Evolutionary conservation across 2,113 vertebrate genomes (phyloP).

Genomic region (Paracanthobrama guichenoti): DNA sequence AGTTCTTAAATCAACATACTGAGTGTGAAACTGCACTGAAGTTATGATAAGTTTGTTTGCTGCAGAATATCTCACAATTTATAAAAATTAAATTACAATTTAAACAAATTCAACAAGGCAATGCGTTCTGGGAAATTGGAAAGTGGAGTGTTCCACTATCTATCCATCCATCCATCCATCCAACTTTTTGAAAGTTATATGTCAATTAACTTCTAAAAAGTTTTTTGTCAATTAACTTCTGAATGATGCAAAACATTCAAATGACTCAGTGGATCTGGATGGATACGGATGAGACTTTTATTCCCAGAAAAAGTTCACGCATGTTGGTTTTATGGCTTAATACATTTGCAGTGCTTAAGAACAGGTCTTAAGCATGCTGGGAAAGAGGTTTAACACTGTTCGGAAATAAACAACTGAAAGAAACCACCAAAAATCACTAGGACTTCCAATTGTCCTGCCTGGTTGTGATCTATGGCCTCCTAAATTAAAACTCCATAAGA

Average conservation of each 20-base stretch:
- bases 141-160: neutral
- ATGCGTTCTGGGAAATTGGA: neutral
- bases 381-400: neutral
- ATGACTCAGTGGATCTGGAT: neutral
- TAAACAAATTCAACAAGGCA: neutral
- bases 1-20: constrained; percentile 19
- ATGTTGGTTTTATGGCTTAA: neutral
- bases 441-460: constrained; percentile 31
- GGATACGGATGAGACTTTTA: neutral
- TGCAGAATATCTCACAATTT: neutral
- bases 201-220: neutral
- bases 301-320: neutral
- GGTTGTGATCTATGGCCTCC: constrained; percentile 20
- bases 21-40: constrained; percentile 2
- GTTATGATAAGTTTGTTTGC: neutral
- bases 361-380: constrained; percentile 17
- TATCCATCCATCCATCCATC: neutral
- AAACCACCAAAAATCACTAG: constrained; percentile 25
- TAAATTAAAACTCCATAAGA: constrained; percentile 42
- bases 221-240: neutral
- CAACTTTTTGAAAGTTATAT: neutral
- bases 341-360: constrained; percentile 1
- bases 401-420: constrained; percentile 26
- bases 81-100: neutral
- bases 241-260: neutral